Percentiles rank a stretch among this genome's conserved stretches.
Conservation (phyloP, 2,888 invertebrate species). For the Agonum fuliginosum region DNA sequence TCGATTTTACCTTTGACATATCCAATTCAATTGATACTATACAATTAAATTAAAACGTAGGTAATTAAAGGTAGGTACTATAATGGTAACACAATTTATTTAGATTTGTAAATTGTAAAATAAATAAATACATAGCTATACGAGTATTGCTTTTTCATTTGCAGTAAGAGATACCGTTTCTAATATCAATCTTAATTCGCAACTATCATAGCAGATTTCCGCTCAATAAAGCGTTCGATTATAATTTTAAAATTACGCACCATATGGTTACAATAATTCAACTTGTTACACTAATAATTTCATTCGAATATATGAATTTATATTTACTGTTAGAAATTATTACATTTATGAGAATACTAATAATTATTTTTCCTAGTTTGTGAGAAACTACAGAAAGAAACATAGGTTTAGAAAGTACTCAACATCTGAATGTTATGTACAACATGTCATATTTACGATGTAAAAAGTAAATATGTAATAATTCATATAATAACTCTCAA, state of each 20-base stretch:
- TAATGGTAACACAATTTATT: no score
- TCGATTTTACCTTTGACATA: no score
- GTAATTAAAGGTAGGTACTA: no score
- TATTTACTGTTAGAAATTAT: conserved; percentile 3
- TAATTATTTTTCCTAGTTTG: conserved; percentile 11
- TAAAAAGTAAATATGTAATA: conserved; percentile 18
- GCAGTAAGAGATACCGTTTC: conserved; percentile 2
- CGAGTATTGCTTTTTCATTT: background rate
- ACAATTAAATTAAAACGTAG: no score
- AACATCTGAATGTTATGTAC: conserved; percentile 10
- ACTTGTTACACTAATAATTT: conserved; percentile 28
- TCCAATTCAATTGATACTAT: no score
- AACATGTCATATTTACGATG: conserved; percentile 10
- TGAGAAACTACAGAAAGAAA: background rate
- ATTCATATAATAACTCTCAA: conserved; percentile 17
- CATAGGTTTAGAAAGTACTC: conserved; percentile 30
- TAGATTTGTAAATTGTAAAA: no score
- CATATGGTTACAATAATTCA: conserved; percentile 32
- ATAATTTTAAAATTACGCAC: background rate
- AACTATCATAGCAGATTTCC: background rate
- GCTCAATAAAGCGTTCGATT: background rate
- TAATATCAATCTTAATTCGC: background rate
- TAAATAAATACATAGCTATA: background rate
- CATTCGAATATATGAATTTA: conserved; percentile 8
- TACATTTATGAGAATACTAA: conserved; percentile 27